phyloP scores from a whole-genome alignment of 1,140 invertebrate species.

The Apis laboriosa region DNA sequence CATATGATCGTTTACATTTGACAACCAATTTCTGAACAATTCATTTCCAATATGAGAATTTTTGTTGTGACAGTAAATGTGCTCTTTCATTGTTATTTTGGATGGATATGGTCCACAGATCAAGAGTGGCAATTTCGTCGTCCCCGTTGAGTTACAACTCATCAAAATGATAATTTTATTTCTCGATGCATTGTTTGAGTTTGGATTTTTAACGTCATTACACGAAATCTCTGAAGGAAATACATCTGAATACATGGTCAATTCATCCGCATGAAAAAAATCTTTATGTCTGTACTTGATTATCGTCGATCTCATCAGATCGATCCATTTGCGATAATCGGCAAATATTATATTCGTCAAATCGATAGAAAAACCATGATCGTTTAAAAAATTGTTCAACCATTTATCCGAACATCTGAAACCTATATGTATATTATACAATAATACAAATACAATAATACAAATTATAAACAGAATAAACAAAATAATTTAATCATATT shows the following conservation, averaged over 20 bases:
- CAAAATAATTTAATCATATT: too few relatives aligned
- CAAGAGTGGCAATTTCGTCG: slow-evolving; percentile 67
- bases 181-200: background rate
- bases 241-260: slow-evolving; percentile 67
- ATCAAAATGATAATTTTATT: slow-evolving; percentile 59
- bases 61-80: slow-evolving; percentile 58
- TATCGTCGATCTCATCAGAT: slow-evolving; percentile 64
- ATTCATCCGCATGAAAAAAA: slow-evolving; percentile 69
- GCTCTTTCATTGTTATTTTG: slow-evolving; percentile 39
- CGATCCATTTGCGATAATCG: slow-evolving; percentile 70
- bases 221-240: slow-evolving; percentile 22
- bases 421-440: slow-evolving; percentile 31
- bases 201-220: background rate
- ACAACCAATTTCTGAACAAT: slow-evolving; percentile 66
- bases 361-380: slow-evolving; percentile 61
- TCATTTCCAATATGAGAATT: slow-evolving; percentile 64
- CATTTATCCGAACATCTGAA: slow-evolving; percentile 71
- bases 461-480: too few relatives aligned
- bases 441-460: too few relatives aligned
- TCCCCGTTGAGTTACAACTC: slow-evolving; percentile 69
- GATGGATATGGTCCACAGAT: slow-evolving; percentile 63
- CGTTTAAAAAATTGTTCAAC: slow-evolving; percentile 70
- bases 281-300: slow-evolving; percentile 65
- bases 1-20: slow-evolving; percentile 65
- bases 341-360: slow-evolving; percentile 65